These are phyloP conservation scores for Dioctria rufipes DNA, from an alignment of 2,888 invertebrate genomes.

Conservation along the genomic window DNA sequence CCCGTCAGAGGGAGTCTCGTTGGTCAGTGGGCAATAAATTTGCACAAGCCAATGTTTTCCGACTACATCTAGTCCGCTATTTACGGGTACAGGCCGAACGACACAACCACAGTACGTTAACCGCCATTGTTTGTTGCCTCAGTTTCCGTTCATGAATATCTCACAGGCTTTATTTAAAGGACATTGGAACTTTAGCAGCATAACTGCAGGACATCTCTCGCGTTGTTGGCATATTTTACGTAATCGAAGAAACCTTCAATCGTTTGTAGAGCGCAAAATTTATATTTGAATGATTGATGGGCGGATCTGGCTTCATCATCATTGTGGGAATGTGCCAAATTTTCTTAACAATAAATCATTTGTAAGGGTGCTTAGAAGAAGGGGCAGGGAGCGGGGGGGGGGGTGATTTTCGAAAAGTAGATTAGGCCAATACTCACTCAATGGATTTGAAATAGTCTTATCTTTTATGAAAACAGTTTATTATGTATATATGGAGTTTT, in stretches of 20 bases:
- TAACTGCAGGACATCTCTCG: too few species aligned
- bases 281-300: constrained; percentile 56
- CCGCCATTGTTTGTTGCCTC: constrained; percentile 46
- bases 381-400: too few species aligned
- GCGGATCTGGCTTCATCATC: constrained; percentile 52
- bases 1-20: constrained; percentile 16
- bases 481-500: too few species aligned
- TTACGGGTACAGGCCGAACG: neutral
- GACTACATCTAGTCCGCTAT: constrained; percentile 32
- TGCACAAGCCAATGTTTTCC: constrained; percentile 40
- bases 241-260: constrained; percentile 50
- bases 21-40: constrained; percentile 35
- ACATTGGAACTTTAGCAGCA: constrained; percentile 16
- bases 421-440: too few species aligned
- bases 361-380: neutral
- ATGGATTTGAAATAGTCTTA: too few species aligned
- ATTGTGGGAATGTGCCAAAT: constrained; percentile 56
- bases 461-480: too few species aligned
- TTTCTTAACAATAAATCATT: constrained; percentile 35
- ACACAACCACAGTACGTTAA: constrained; percentile 41
- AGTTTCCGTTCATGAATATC: constrained; percentile 35
- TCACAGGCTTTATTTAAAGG: constrained; percentile 27
- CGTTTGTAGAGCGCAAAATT: constrained; percentile 43
- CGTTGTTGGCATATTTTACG: constrained; percentile 5
- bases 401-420: too few species aligned